These are phyloP conservation scores for Rhinopomastus cyanomelas DNA, from an alignment of 2,113 vertebrate species.

Conservation along the genomic window DNA sequence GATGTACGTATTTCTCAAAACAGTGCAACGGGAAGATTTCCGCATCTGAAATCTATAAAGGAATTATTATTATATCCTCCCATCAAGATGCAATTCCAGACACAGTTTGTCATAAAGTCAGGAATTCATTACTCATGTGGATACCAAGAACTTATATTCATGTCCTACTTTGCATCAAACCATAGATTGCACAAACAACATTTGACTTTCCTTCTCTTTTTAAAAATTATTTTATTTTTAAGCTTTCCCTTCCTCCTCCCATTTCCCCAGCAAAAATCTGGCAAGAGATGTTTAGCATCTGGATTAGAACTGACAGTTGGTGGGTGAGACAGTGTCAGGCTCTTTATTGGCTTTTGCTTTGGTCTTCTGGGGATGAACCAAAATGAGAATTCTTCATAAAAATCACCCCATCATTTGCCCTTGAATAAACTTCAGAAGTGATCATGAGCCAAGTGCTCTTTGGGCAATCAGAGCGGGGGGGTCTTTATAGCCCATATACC, in stretches of 20 bases:
- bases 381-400: neutral
- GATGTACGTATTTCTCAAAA: neutral
- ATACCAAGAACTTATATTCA: neutral
- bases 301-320: slow-evolving; percentile 12
- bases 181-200: neutral
- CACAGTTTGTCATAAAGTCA: neutral
- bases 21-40: neutral
- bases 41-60: neutral
- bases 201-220: neutral
- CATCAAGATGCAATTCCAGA: neutral
- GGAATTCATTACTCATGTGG: neutral
- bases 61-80: neutral
- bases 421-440: slow-evolving; percentile 16
- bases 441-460: neutral
- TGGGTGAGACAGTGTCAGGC: neutral
- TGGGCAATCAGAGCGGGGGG: neutral
- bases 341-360: slow-evolving; percentile 4
- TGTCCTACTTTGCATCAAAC: neutral
- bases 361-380: slow-evolving; percentile 16
- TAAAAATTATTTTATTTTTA: neutral
- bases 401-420: slow-evolving; percentile 15
- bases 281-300: slow-evolving; percentile 7
- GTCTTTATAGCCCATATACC: neutral
- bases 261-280: neutral
- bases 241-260: neutral